These are phyloP conservation scores for Halictus rubicundus DNA, from an alignment of 1,140 invertebrate genomes.

Conservation along the genomic window DNA sequence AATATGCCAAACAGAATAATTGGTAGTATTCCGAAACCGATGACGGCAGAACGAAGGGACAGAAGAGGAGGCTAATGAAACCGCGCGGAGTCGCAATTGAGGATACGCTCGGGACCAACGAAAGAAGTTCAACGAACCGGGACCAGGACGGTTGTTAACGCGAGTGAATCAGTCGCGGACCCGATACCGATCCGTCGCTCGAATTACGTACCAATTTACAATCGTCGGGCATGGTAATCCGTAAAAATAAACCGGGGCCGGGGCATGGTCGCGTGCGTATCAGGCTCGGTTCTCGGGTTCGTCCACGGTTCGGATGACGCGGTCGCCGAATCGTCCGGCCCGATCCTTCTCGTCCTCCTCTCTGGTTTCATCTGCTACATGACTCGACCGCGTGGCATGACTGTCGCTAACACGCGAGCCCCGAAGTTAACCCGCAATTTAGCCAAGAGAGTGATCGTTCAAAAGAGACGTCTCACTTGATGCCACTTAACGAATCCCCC, in stretches of 20 bases:
- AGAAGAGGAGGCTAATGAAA: background rate
- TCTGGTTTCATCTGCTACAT: conserved; percentile 53
- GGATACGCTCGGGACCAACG: conserved; percentile 22
- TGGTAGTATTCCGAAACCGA: conserved; percentile 9
- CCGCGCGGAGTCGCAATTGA: conserved; percentile 18
- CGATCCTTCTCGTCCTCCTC: conserved; percentile 10
- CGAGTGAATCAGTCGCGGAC: conserved; percentile 47
- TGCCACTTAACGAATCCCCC: conserved; percentile 64
- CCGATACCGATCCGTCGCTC: conserved; percentile 50
- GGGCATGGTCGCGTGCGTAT: conserved; percentile 21
- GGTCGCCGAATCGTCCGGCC: conserved; percentile 53
- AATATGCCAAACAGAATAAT: too few species aligned
- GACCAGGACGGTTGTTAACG: conserved; percentile 28
- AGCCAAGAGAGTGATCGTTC: conserved; percentile 59
- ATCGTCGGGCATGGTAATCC: conserved; percentile 58
- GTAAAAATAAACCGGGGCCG: conserved; percentile 67
- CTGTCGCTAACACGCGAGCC: conserved; percentile 73
- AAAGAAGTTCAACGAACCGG: conserved; percentile 43
- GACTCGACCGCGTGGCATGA: conserved; percentile 67
- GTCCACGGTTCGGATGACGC: conserved; percentile 55
- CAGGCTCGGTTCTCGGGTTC: conserved; percentile 27
- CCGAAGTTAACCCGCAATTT: conserved; percentile 73
- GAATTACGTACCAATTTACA: conserved; percentile 73
- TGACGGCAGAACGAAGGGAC: conserved; percentile 21
- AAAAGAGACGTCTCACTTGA: conserved; percentile 70